These are phyloP conservation scores for Bugulina stolonifera DNA, from an alignment of 2,888 invertebrate species.

Conservation along the genomic window DNA sequence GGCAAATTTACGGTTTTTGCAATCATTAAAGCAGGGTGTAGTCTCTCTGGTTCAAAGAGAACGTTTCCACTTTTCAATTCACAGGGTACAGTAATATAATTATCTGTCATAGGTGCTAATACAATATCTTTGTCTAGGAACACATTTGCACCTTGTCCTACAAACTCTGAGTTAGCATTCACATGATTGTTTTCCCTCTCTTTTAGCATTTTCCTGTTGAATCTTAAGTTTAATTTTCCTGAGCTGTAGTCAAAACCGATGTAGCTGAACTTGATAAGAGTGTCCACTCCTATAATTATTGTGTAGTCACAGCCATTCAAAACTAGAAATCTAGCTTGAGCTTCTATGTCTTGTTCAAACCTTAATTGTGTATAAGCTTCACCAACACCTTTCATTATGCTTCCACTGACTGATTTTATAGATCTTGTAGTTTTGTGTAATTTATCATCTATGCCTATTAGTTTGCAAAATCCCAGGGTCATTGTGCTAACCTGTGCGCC, in stretches of 20 bases:
- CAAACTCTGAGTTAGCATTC: not conserved
- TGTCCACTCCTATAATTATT: not conserved
- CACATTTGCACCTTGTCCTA: not conserved
- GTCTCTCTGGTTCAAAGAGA: not conserved
- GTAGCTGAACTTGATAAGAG: not conserved
- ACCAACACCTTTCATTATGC: not conserved
- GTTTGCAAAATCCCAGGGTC: not conserved
- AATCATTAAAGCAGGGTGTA: not conserved
- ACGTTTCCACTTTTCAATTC: not conserved
- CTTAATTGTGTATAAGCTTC: not conserved
- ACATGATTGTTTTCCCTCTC: not conserved
- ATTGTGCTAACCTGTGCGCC: constrained; percentile 5
- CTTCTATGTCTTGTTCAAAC: not conserved
- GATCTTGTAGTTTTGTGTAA: not conserved
- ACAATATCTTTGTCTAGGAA: not conserved
- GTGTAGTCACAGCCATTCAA: not conserved
- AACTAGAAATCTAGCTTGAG: not conserved
- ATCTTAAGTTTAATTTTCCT: not conserved
- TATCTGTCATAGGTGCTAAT: constrained; percentile 11
- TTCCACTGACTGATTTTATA: not conserved
- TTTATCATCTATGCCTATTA: not conserved
- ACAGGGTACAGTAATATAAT: not conserved
- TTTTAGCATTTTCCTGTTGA: not conserved
- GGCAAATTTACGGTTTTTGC: not conserved
- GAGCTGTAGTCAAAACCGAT: not conserved